Conservation (phyloP, 1,140 invertebrate species). For the Lithobius niger region DNA sequence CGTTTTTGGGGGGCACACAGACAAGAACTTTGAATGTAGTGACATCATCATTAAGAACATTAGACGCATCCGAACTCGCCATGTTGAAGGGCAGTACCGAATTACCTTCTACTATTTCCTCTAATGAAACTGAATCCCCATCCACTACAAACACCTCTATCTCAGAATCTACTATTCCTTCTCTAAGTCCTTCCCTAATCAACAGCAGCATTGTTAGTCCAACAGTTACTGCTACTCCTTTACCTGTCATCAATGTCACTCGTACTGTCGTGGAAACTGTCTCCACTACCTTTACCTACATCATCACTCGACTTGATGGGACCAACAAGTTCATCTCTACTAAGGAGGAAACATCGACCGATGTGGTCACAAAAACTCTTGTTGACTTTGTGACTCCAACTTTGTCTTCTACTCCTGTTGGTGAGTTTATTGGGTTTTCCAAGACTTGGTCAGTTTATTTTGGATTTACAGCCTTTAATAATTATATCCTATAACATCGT, state of each 20-base stretch:
- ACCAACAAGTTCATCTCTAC: slow-evolving; percentile 45
- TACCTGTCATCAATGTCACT: slow-evolving; percentile 2
- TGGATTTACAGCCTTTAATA: too few relatives aligned
- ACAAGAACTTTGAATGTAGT: slow-evolving; percentile 22
- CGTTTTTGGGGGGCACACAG: slow-evolving; percentile 22
- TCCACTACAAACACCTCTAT: not conserved
- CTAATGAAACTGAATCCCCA: not conserved
- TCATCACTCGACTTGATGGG: slow-evolving; percentile 47
- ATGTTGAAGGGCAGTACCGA: too few relatives aligned
- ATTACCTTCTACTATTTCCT: not conserved
- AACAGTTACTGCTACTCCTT: too few relatives aligned
- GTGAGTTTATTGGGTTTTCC: too few relatives aligned
- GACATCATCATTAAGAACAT: slow-evolving; percentile 23
- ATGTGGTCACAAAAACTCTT: slow-evolving; percentile 41
- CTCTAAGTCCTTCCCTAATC: not conserved
- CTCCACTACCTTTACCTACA: slow-evolving; percentile 43
- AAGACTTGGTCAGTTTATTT: too few relatives aligned
- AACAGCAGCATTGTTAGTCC: slow-evolving; percentile 25
- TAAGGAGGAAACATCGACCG: slow-evolving; percentile 44
- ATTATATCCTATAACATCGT: too few relatives aligned
- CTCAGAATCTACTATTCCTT: not conserved
- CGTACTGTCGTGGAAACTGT: slow-evolving; percentile 22
- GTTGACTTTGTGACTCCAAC: slow-evolving; percentile 28
- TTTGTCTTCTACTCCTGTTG: not conserved
- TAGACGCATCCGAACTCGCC: slow-evolving; percentile 17